phyloP scores from a whole-genome alignment of 1,140 invertebrate genomes.

The Drosophila kepulauana region DNA sequence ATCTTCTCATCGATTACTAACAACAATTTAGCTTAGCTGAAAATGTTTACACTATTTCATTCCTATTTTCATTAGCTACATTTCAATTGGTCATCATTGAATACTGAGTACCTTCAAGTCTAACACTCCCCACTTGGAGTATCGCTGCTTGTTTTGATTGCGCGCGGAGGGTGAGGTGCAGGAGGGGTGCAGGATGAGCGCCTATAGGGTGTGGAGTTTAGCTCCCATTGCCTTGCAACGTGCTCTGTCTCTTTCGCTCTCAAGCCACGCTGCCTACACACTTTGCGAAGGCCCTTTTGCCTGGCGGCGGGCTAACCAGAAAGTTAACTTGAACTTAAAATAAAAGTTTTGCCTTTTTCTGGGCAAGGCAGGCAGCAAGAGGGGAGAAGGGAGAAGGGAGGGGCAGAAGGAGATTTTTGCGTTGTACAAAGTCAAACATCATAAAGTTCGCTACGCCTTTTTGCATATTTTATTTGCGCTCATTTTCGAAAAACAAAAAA shows the following conservation, averaged over 20 bases:
- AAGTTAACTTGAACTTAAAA: slow-evolving; percentile 83
- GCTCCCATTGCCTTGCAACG: background rate
- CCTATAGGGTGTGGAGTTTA: slow-evolving; percentile 12
- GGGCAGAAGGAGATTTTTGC: slow-evolving; percentile 44
- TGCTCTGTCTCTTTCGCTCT: background rate
- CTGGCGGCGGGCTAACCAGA: slow-evolving; percentile 69
- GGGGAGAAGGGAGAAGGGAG: background rate
- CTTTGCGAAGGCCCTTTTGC: slow-evolving; percentile 28
- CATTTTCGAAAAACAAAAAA: slow-evolving; percentile 54
- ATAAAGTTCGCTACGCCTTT: slow-evolving; percentile 82
- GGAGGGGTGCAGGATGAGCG: background rate
- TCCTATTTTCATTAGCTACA: background rate
- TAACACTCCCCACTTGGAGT: background rate
- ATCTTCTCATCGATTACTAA: no score
- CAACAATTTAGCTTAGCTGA: no score
- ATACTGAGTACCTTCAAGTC: background rate
- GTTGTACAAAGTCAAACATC: slow-evolving; percentile 80
- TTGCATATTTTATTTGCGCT: slow-evolving; percentile 83
- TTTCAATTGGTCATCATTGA: background rate
- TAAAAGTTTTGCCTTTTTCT: slow-evolving; percentile 73
- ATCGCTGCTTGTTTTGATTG: background rate
- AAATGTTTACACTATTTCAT: no score
- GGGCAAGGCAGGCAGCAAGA: slow-evolving; percentile 20
- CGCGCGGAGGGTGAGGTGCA: background rate
- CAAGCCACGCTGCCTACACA: slow-evolving; percentile 2